Evolutionary conservation across 2,113 vertebrate species (phyloP).

Genomic region (Pogonocichla stellata): DNA sequence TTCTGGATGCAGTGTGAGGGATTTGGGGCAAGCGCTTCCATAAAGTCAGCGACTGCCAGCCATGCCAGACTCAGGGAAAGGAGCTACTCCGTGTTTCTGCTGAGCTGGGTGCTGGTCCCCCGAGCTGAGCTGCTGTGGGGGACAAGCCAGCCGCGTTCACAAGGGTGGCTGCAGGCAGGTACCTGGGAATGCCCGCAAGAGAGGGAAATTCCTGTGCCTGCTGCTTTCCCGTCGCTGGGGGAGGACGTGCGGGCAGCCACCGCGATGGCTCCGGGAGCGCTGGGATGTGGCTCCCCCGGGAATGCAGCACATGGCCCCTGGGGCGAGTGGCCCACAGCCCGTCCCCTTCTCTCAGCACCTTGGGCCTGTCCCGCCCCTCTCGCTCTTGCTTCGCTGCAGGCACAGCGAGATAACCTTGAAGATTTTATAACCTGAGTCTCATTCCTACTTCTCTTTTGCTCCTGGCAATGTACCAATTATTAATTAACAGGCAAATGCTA

Average conservation of each 20-base stretch:
- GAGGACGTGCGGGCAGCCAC: background rate
- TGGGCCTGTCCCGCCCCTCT: background rate
- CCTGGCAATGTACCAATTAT: slow-evolving; percentile 33
- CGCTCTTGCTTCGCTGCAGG: background rate
- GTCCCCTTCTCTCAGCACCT: background rate
- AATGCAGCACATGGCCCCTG: background rate
- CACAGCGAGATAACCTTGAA: slow-evolving; percentile 12
- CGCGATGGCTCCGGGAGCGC: fast-evolving
- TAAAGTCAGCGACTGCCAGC: fast-evolving
- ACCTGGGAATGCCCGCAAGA: background rate
- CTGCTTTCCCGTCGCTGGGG: background rate
- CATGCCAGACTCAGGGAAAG: background rate
- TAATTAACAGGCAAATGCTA: slow-evolving; percentile 26
- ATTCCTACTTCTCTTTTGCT: background rate
- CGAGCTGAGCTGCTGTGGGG: fast-evolving
- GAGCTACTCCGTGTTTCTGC: background rate
- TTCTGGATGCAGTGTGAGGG: background rate
- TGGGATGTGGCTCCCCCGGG: background rate
- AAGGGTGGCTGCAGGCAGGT: background rate
- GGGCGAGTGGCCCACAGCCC: fast-evolving
- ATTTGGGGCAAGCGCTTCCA: background rate
- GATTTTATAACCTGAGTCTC: background rate
- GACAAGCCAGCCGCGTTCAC: fast-evolving
- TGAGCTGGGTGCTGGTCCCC: background rate
- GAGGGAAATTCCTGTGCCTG: background rate